Conservation (phyloP, 2,888 invertebrate species). For the Tillus elongatus region DNA sequence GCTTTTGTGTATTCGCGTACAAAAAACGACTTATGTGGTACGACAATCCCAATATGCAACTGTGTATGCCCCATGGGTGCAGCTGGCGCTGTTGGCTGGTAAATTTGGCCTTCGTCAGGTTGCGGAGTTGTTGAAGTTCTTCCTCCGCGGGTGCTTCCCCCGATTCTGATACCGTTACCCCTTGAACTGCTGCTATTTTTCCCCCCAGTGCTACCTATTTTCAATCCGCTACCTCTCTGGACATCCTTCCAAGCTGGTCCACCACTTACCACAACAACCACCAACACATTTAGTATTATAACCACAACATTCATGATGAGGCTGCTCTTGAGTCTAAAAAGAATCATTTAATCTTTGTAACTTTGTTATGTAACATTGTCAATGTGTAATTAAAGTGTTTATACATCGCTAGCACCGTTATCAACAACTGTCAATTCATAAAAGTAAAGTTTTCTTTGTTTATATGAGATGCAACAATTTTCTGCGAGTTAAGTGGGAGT, state of each 20-base stretch:
- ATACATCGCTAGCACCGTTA: too few species aligned
- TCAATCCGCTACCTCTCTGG: constrained; percentile 38
- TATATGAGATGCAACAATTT: not conserved
- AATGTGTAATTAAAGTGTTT: constrained; percentile 4
- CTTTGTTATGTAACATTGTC: not conserved
- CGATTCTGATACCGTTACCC: constrained; percentile 37
- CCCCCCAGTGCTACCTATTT: constrained; percentile 32
- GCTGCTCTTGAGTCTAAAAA: constrained; percentile 2
- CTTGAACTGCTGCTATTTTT: constrained; percentile 33
- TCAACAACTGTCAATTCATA: too few species aligned
- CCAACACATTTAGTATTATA: constrained; percentile 34
- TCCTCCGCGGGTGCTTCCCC: constrained; percentile 31
- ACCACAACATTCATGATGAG: constrained; percentile 32
- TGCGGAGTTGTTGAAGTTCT: constrained; percentile 27
- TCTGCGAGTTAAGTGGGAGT: constrained; percentile 23
- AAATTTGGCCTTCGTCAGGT: constrained; percentile 33
- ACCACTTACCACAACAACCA: constrained; percentile 38
- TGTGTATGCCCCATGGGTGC: constrained; percentile 17
- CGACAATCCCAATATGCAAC: constrained; percentile 61
- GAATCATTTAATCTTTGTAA: not conserved
- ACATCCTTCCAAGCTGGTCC: constrained; percentile 41
- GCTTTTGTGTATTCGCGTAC: constrained; percentile 64
- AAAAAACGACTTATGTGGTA: constrained; percentile 69
- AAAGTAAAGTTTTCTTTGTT: too few species aligned
- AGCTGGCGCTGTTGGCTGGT: constrained; percentile 23